Conservation (phyloP, 2,113 vertebrate genomes). For the Hippoglossus stenolepis region DNA sequence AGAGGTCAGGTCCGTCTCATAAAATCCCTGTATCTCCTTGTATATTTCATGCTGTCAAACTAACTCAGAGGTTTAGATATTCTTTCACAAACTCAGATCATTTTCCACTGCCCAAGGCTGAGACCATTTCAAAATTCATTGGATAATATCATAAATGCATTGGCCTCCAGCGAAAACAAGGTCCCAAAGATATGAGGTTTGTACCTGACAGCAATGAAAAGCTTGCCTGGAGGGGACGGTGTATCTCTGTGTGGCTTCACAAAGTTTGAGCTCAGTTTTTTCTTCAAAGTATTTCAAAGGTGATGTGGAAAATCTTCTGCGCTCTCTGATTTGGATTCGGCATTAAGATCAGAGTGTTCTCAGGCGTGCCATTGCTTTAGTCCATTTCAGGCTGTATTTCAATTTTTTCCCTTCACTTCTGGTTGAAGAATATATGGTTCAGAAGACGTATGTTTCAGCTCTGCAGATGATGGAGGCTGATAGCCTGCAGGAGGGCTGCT, state of each 20-base stretch:
- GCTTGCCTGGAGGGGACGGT: conserved; percentile 10
- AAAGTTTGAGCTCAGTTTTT: conserved; percentile 32
- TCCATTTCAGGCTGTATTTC: conserved; percentile 31
- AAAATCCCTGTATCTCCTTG: neutral
- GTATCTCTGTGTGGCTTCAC: neutral
- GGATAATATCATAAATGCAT: conserved; percentile 1
- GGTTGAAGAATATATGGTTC: neutral
- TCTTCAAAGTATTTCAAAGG: conserved; percentile 29
- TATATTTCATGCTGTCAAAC: conserved; percentile 8
- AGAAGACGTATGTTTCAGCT: conserved; percentile 11
- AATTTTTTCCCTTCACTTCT: conserved; percentile 1
- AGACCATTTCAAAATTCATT: conserved; percentile 18
- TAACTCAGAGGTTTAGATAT: neutral
- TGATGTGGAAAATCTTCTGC: conserved; percentile 30
- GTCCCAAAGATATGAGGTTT: conserved; percentile 14
- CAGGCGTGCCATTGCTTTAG: conserved; percentile 12
- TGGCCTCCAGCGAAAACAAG: conserved; percentile 16
- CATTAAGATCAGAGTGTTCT: conserved; percentile 30
- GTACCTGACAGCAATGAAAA: conserved; percentile 10
- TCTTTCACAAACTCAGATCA: neutral
- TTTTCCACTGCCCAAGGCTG: conserved; percentile 2
- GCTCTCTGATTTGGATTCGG: conserved; percentile 31
- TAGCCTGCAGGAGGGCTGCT: conserved; percentile 22
- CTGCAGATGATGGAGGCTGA: conserved; percentile 33
- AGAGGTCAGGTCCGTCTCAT: neutral